Evolutionary conservation across 2,888 invertebrate genomes (phyloP).

Genomic region (Polyommatus icarus): DNA sequence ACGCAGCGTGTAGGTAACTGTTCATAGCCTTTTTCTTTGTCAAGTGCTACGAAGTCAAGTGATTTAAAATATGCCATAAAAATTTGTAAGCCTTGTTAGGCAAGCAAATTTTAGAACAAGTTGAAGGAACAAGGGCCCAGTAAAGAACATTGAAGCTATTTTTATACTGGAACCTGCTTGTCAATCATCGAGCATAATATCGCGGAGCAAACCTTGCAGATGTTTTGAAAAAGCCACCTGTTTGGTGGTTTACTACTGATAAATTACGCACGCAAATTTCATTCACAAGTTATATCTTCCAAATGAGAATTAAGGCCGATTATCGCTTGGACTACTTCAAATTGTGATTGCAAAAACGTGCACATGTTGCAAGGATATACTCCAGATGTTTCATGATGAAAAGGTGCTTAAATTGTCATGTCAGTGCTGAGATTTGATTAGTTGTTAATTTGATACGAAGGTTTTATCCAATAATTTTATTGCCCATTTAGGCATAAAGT

Average conservation of each 20-base stretch:
- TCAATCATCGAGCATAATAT: neutral
- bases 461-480: neutral
- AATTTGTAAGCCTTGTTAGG: too few relatives aligned
- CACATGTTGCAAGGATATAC: conserved; percentile 11
- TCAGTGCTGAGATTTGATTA: neutral
- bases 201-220: neutral
- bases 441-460: neutral
- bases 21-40: too few relatives aligned
- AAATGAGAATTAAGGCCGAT: neutral
- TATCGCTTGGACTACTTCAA: neutral
- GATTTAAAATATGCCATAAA: too few relatives aligned
- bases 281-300: neutral
- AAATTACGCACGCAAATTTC: neutral
- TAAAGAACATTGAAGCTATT: neutral
- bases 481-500: neutral
- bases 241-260: neutral
- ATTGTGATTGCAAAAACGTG: conserved; percentile 15
- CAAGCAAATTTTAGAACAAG: neutral
- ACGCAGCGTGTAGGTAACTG: too few relatives aligned
- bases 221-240: conserved; percentile 26
- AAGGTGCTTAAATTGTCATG: neutral
- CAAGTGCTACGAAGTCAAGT: too few relatives aligned
- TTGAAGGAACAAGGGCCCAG: neutral
- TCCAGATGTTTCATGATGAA: neutral
- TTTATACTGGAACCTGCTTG: neutral